Conservation (phyloP, 2,113 vertebrate genomes). For the Lucifuga dentata region DNA sequence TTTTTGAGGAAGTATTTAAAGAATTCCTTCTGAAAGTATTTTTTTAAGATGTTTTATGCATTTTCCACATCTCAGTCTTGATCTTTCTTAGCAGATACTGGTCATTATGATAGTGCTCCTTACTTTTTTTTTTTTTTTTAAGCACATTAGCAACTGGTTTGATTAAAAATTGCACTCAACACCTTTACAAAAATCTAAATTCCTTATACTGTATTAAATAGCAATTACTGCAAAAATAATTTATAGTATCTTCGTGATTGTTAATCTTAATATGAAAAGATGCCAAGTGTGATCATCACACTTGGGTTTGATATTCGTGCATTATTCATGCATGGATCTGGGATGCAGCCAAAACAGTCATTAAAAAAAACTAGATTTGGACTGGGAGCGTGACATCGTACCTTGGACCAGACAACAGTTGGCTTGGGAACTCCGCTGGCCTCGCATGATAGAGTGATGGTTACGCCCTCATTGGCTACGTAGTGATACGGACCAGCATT, state of each 20-base stretch:
- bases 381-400: slow-evolving; percentile 60
- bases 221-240: too few relatives aligned
- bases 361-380: slow-evolving; percentile 30
- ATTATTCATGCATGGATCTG: slow-evolving; percentile 40
- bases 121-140: not conserved
- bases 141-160: not conserved
- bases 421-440: slow-evolving; percentile 86
- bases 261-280: slow-evolving; percentile 18
- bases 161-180: not conserved
- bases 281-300: slow-evolving; percentile 34
- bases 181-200: not conserved
- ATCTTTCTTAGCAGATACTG: too few relatives aligned
- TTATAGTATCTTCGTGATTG: slow-evolving; percentile 29
- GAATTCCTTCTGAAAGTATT: too few relatives aligned
- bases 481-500: slow-evolving; percentile 83
- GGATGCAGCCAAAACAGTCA: slow-evolving; percentile 31
- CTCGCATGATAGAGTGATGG: slow-evolving; percentile 84
- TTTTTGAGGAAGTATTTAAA: too few relatives aligned
- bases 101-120: not conserved
- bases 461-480: slow-evolving; percentile 84
- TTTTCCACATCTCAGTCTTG: too few relatives aligned
- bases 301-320: slow-evolving; percentile 25
- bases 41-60: too few relatives aligned
- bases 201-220: too few relatives aligned
- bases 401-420: slow-evolving; percentile 90